Evolutionary conservation across 1,140 invertebrate genomes (phyloP).

Genomic region (Wasmannia auropunctata): DNA sequence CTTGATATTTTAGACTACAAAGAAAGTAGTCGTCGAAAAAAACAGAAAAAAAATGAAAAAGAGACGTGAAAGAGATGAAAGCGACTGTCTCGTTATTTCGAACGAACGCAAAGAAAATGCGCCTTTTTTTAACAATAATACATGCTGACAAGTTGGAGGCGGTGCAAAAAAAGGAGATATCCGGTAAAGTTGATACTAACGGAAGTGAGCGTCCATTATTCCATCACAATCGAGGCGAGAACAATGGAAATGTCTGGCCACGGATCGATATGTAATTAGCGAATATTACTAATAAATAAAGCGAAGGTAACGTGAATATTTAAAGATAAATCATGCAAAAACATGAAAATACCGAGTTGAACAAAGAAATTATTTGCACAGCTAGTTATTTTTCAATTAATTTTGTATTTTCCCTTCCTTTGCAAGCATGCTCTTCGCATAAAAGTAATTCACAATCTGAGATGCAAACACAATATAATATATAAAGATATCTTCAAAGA

Average conservation of each 20-base stretch:
- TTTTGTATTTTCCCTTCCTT: constrained; percentile 16
- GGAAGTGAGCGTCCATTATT: neutral
- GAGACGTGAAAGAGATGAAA: neutral
- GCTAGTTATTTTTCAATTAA: neutral
- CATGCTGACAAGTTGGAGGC: neutral
- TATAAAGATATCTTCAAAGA: neutral
- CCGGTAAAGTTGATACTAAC: neutral
- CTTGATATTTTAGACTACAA: constrained; percentile 32
- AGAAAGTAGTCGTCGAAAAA: neutral
- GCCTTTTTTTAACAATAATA: neutral
- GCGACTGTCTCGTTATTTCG: neutral
- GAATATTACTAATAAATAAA: constrained; percentile 32
- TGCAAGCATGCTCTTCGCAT: neutral
- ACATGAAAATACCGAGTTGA: neutral
- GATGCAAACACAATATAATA: too few relatives aligned
- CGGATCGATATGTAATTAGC: constrained; percentile 33
- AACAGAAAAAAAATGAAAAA: neutral
- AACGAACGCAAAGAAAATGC: neutral
- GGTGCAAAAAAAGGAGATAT: neutral
- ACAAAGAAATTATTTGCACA: neutral
- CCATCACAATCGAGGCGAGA: neutral
- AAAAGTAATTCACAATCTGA: neutral
- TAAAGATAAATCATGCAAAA: constrained; percentile 1
- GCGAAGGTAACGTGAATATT: neutral
- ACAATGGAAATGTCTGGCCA: neutral